A percentile compares a stretch with the other conserved stretches of the same genome.
Evolutionary conservation across 2,888 invertebrate species (phyloP).

Genomic region (Chrysolina oricalcia): DNA sequence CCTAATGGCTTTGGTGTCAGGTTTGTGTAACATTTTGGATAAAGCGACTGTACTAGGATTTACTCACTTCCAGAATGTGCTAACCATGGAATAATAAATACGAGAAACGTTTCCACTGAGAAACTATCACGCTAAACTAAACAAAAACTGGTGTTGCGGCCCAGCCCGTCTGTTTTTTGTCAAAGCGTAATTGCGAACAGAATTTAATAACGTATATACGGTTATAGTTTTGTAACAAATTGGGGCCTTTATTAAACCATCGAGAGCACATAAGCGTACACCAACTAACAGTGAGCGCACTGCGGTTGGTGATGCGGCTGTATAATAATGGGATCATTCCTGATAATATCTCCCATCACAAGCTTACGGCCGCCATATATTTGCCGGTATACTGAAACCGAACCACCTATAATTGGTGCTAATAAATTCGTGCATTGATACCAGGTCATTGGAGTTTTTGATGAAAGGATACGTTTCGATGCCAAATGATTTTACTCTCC

Average conservation of each 20-base stretch:
- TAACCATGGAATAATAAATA: background rate
- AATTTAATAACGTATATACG: slow-evolving; percentile 40
- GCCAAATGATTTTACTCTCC: too few relatives aligned
- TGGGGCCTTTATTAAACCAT: slow-evolving; percentile 55
- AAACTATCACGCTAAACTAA: background rate
- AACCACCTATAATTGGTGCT: slow-evolving; percentile 33
- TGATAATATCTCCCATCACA: slow-evolving; percentile 70
- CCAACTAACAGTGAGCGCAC: slow-evolving; percentile 54
- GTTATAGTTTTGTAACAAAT: slow-evolving; percentile 37
- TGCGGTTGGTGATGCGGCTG: slow-evolving; percentile 64
- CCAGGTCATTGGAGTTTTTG: background rate
- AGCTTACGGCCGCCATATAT: slow-evolving; percentile 60
- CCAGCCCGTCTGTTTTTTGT: background rate
- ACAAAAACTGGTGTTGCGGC: background rate
- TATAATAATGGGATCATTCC: slow-evolving; percentile 71
- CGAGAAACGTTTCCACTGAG: background rate
- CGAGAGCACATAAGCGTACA: slow-evolving; percentile 48
- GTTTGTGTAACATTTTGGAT: too few relatives aligned
- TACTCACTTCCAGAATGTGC: background rate
- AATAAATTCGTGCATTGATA: slow-evolving; percentile 8
- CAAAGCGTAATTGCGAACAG: slow-evolving; percentile 26
- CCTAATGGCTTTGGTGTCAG: too few relatives aligned
- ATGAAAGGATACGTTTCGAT: background rate
- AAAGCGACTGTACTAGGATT: too few relatives aligned
- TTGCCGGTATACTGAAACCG: slow-evolving; percentile 29